phyloP scores from a whole-genome alignment of 2,113 vertebrate genomes.

The Rynchops niger region DNA sequence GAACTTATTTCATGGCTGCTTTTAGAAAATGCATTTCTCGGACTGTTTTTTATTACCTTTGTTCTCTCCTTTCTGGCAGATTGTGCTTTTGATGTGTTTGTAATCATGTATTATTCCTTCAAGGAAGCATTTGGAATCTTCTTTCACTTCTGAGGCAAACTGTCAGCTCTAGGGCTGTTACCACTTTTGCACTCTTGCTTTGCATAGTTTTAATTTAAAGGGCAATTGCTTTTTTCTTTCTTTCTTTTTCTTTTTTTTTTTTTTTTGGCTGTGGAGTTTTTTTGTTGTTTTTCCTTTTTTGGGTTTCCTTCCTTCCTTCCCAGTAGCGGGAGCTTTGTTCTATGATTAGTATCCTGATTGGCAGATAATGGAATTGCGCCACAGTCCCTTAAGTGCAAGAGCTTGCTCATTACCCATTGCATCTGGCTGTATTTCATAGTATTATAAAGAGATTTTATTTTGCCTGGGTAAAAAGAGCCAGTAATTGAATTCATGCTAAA shows the following conservation, averaged over 20 bases:
- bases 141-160: background rate
- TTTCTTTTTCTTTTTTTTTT: background rate
- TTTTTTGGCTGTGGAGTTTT: background rate
- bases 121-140: background rate
- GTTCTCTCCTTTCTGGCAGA: background rate
- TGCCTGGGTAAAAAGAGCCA: constrained; percentile 11
- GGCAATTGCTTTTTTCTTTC: background rate
- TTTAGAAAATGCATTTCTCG: constrained; percentile 1
- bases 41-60: constrained; percentile 28
- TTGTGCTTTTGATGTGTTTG: constrained; percentile 36
- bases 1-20: constrained; percentile 6
- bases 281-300: background rate
- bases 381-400: background rate
- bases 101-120: constrained; percentile 25
- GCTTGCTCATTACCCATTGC: constrained; percentile 3
- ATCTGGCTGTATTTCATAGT: constrained; percentile 30
- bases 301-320: background rate
- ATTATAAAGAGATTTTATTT: constrained; percentile 33
- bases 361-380: constrained; percentile 9
- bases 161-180: background rate
- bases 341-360: background rate
- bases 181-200: background rate
- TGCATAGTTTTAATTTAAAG: background rate
- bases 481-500: constrained; percentile 39
- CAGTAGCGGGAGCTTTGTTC: background rate